These are phyloP conservation scores for Heliocidaris erythrogramma DNA, from an alignment of 35 echinoderm and acorn worm species.

Conservation along the genomic window DNA sequence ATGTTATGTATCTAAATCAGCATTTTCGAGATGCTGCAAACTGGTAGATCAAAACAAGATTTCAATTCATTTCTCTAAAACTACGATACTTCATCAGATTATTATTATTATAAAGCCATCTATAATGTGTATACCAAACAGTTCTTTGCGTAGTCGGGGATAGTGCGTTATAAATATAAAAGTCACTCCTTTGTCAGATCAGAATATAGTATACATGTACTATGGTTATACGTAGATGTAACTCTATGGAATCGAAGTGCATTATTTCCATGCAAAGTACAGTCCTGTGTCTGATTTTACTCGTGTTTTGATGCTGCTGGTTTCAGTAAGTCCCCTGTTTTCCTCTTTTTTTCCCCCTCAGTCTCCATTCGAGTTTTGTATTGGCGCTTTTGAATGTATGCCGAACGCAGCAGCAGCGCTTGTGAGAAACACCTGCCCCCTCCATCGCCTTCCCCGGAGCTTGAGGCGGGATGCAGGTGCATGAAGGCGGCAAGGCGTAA, in stretches of 20 bases:
- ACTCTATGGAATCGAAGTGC: not conserved
- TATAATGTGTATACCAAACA: too few relatives aligned
- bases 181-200: too few relatives aligned
- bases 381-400: not conserved
- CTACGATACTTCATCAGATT: too few relatives aligned
- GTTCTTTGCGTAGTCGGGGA: too few relatives aligned
- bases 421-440: slow-evolving; percentile 20
- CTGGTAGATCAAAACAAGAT: too few relatives aligned
- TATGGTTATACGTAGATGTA: not conserved
- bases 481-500: slow-evolving; percentile 14
- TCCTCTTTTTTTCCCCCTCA: not conserved
- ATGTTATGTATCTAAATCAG: too few relatives aligned
- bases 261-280: not conserved
- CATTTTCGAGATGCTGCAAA: too few relatives aligned
- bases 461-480: slow-evolving; percentile 39
- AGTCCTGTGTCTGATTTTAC: not conserved
- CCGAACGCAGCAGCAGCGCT: not conserved
- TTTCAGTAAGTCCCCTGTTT: not conserved
- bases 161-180: too few relatives aligned
- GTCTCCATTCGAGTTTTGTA: not conserved
- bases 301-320: not conserved
- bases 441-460: slow-evolving; percentile 3
- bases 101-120: too few relatives aligned
- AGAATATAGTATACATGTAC: too few relatives aligned
- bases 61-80: too few relatives aligned